Base-by-base conservation (phyloP, 2,113 vertebrate genomes). In the Polypterus bichir region DNA sequence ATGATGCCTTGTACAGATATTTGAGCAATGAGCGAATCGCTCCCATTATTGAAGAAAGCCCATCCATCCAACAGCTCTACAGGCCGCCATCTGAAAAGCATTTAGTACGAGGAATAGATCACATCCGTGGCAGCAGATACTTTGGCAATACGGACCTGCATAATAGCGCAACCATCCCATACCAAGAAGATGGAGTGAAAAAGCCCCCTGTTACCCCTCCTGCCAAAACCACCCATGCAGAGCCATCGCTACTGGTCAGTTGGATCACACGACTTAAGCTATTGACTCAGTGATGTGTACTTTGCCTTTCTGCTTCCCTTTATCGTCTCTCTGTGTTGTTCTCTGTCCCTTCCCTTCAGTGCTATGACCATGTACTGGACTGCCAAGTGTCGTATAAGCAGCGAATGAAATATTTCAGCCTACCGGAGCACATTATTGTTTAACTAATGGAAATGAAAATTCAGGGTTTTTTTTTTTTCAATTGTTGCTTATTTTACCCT, bases 11-110 rank as follows among this genome's bases (percentile, higher is more conserved):
- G 7, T 93, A 88, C 74, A 81, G 89, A 7, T 94, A 91, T 67
- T 89, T 93, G 79, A 98, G 96, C 59, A 97, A 92, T 2, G 94
- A 98, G 64, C 82, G 90, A n/a, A 95, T 98, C 74, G 73, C 88
- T 7, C 76, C 87, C 7, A 93, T 94, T 70, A 67, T 79, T 0
- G 94, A 98, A 77, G 94, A 97, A 73, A 87, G 70, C 61, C 52
- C 84, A 0, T 69, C 83, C 2, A 69, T 66, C 3, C 78, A 77
- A 0, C 79, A 86, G 47, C 85, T 91, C 54, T 84, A 84, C 69
- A 79, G 89, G 54, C 83, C 88, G 0, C 48, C 70, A 0, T 69
- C 79, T 0, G 90, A 91, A 27, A 79, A 86, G 67, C 87, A 89
- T 1, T 75, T 91, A 5, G 73, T 83, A 61, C 90, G 91, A 0